phyloP scores from a whole-genome alignment of 2,797 vertebrate genomes.

The Lutjanus argentimaculatus region DNA sequence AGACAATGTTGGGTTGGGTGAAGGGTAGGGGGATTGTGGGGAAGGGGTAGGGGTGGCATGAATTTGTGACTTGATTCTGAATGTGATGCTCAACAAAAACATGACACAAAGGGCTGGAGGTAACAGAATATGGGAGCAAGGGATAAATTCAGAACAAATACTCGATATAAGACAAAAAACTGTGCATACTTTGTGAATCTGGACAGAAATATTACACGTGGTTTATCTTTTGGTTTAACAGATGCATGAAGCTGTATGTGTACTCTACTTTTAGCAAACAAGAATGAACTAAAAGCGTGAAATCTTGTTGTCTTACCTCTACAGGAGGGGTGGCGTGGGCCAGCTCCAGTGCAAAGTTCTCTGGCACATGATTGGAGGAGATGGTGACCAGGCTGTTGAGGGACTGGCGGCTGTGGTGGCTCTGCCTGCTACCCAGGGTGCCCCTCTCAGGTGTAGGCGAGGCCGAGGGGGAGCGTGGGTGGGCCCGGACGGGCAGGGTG shows the following conservation, averaged over 20 bases:
- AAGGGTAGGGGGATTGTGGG: conserved; percentile 5
- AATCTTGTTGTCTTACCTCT: conserved; percentile 89
- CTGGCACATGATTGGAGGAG: conserved; percentile 95
- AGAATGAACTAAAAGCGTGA: neutral
- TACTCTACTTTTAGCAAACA: neutral
- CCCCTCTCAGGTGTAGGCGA: conserved; percentile 93
- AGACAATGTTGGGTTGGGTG: conserved; percentile 65
- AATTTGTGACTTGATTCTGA: conserved; percentile 58
- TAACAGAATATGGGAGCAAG: conserved; percentile 60
- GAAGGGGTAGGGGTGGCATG: conserved; percentile 36
- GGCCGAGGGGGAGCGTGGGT: conserved; percentile 92
- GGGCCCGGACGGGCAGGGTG: conserved; percentile 93
- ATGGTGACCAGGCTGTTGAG: conserved; percentile 98
- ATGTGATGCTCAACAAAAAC: conserved; percentile 77
- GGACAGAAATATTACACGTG: neutral
- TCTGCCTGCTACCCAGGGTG: conserved; percentile 93
- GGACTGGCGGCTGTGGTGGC: conserved; percentile 96
- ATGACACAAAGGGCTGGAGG: conserved; percentile 62
- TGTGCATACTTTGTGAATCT: neutral
- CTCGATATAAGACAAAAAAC: conserved; percentile 31
- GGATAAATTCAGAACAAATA: conserved; percentile 63
- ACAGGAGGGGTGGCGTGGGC: conserved; percentile 96
- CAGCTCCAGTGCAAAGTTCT: conserved; percentile 95
- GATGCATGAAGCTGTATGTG: neutral
- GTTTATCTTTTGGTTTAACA: neutral